Evolutionary conservation across 53 echinoderm and acorn worm genomes (phyloP), one percentile per base, ranked within the genome.

Genomic region (Pentamera pediparva): DNA sequence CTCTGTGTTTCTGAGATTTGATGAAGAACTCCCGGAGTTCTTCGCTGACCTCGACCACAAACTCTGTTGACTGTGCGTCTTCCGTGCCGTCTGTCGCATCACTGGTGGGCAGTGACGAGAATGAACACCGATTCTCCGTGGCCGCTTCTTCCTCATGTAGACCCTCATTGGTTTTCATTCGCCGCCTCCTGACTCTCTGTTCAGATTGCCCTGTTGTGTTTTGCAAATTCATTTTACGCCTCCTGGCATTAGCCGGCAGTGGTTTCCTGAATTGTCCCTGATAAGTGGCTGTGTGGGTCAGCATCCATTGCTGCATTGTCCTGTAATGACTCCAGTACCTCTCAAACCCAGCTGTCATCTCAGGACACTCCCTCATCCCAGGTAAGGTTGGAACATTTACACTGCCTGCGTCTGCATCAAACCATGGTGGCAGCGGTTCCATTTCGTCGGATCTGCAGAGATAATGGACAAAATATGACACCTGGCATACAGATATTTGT

Each of bases 11-110:
- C 47, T 88, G 85, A 12, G 96, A 91, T 51, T 77, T 78, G 17
- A 77, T 65, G 63, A 96, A 91, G 56, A 96, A 96, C 39, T 79
- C 60, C 49, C 83, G 58, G 83, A 91, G 78, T 49, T 96, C 91
- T 31, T 91, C 82, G 48, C 91, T 91, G 20, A 96, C 77, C 48
- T 96, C 96, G 52, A 96, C 69, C 31, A 82, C 90, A 79, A 87
- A 76, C 22, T 70, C 82, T 17, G 33, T 57, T 7, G 62, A 50
- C 50, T 54, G 55, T 20, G 59, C 62, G 2, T 60, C 84, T 35
- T 77, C 64, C 9, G 74, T 71, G 27, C 35, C 30, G 17, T 75
- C 36, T 18, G 19, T 25, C 37, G 13, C 13, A 9, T 57, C 58
- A 27, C 13, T 32, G 32, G 28, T 12, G 12, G 32, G 9, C n/a